Base-by-base conservation (phyloP, 2,888 invertebrate genomes). In the Bellardia bayeri region DNA sequence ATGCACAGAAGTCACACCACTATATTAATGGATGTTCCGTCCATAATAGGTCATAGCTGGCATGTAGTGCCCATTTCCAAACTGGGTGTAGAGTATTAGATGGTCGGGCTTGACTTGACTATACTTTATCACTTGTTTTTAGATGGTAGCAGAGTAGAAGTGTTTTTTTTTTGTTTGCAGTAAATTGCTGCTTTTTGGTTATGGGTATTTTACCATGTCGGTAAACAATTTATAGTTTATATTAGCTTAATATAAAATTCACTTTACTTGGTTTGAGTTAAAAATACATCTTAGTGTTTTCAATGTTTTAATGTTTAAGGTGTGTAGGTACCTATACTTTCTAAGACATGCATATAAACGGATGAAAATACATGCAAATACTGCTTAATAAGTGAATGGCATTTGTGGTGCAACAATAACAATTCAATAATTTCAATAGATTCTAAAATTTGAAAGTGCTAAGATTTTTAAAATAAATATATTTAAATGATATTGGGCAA, bases 161-260 rank as follows among this genome's bases (percentile, higher is more conserved):
- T 56, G 23, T 6, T 45, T 64, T 61, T 51, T 61, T 49, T 11
- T 75, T 68, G 33, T 68, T 63, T 76, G 16, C 16, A 45, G 45
- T 33, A 82, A 82, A 45, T 69, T 71, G 69, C 71, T 71, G 71
- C 78, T 81, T 66, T 79, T 82, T 80, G 82, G 71, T 82, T 81
- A 54, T 71, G 72, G 72, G 61, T 81, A 74, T 78, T 87, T 82
- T 56, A 88, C 64, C 63, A 45, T 82, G 85, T 69, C 80, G 66
- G 89, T 88, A 86, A 87, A 85, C 90, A 92, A 92, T 92, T 92
- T 92, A 92, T 91, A 88, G 89, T 90, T 90, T 91, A 90, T 91
- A 91, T 91, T 91, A 90, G 91, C 89, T 89, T 92, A 90, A 91
- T 92, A 91, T 90, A 91, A 90, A 91, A 91, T 91, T 90, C 88